phyloP scores from a whole-genome alignment of 2,113 vertebrate species.

The Macquaria australasica region DNA sequence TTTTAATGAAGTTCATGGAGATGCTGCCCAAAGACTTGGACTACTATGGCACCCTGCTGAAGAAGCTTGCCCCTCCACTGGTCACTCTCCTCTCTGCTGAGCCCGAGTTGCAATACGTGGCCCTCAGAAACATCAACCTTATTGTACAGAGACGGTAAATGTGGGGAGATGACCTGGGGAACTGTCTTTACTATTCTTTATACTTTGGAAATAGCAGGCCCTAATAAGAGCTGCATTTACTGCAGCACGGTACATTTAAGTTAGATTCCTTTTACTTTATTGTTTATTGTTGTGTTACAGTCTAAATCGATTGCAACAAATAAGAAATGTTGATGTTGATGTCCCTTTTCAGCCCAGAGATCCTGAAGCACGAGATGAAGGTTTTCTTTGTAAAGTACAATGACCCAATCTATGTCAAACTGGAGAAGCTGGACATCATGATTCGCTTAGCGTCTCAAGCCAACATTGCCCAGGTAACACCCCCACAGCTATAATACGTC shows the following conservation, averaged over 20 bases:
- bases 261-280: background rate
- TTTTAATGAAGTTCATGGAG: constrained; percentile 99
- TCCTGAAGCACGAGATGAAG: constrained; percentile 99
- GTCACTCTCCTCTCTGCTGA: constrained; percentile 97
- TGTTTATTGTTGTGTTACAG: background rate
- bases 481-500: background rate
- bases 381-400: constrained; percentile 99
- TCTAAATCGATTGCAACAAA: too few relatives aligned
- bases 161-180: too few relatives aligned
- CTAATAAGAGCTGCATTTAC: background rate
- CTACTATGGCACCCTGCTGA: constrained; percentile 95
- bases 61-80: constrained; percentile 97
- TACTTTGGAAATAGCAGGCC: background rate
- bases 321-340: background rate
- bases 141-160: constrained; percentile 97
- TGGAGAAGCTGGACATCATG: constrained; percentile 99
- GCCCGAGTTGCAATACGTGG: constrained; percentile 97
- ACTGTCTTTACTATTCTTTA: background rate
- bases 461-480: constrained; percentile 95
- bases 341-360: constrained; percentile 89
- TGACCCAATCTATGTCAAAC: constrained; percentile 98
- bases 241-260: background rate
- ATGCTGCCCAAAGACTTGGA: constrained; percentile 98
- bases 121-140: constrained; percentile 98
- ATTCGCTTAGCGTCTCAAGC: constrained; percentile 98